Evolutionary conservation across 2,888 invertebrate genomes (phyloP).

Genomic region (Apeira syringaria): DNA sequence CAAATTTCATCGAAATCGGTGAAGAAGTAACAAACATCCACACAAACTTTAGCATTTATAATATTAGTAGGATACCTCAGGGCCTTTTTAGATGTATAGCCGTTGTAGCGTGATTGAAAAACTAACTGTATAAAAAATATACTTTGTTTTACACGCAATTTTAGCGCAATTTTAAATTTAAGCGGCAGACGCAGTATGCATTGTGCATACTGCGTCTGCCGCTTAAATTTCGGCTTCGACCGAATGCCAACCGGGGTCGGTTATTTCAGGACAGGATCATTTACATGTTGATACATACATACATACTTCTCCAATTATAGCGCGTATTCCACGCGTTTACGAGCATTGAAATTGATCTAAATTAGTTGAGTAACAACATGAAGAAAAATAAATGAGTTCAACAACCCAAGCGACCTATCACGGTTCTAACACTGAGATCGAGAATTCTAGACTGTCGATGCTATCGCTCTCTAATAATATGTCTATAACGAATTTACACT

Average conservation of each 20-base stretch:
- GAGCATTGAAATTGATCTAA: conserved; percentile 49
- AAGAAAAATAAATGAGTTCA: conserved; percentile 45
- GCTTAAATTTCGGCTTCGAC: conserved; percentile 2
- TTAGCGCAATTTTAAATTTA: conserved; percentile 8
- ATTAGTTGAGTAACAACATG: conserved; percentile 41
- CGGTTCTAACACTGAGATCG: conserved; percentile 1
- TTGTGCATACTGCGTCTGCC: conserved; percentile 3
- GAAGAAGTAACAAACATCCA: too few species aligned
- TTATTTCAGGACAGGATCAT: conserved; percentile 15
- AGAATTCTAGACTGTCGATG: not conserved
- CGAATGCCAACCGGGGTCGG: conserved; percentile 16
- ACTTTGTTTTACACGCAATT: not conserved
- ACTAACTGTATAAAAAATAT: not conserved
- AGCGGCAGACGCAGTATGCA: too few species aligned
- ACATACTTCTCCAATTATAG: conserved; percentile 11
- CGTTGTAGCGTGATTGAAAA: too few species aligned
- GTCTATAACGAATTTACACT: conserved; percentile 22
- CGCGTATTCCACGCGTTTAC: conserved; percentile 22
- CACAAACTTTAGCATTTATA: too few species aligned
- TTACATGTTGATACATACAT: conserved; percentile 4
- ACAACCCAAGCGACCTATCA: conserved; percentile 30
- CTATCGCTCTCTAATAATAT: conserved; percentile 7
- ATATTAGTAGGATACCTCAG: too few species aligned
- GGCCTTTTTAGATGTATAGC: too few species aligned
- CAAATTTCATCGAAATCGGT: too few species aligned